Conservation (phyloP, 2,113 vertebrate genomes). For the Leucoraja erinaceus region DNA sequence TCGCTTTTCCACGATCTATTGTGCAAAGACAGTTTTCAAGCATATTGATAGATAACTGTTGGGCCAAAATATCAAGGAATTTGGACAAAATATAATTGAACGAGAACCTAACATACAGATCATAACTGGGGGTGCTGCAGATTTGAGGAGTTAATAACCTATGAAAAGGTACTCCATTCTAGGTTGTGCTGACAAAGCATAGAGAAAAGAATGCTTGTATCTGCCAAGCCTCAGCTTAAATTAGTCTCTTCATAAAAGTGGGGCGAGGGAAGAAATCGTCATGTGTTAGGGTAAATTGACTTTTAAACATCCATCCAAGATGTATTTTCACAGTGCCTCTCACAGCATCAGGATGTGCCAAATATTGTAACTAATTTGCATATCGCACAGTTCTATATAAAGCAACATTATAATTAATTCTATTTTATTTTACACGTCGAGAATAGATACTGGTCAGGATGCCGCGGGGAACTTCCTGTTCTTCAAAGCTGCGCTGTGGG, state of each 20-base stretch:
- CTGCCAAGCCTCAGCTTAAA: neutral
- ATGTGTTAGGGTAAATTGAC: neutral
- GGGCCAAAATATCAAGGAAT: neutral
- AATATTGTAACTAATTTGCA: no score
- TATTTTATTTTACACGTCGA: no score
- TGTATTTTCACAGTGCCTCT: no score
- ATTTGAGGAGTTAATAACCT: neutral
- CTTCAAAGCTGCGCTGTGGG: no score
- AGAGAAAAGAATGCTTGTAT: neutral
- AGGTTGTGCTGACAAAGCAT: neutral
- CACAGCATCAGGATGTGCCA: no score
- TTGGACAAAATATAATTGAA: neutral
- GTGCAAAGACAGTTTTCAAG: neutral
- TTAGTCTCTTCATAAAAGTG: neutral
- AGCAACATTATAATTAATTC: no score
- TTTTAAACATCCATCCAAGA: neutral
- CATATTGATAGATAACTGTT: neutral
- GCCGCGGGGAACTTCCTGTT: no score
- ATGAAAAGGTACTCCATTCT: neutral
- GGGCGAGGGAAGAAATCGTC: neutral
- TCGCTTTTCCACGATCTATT: no score
- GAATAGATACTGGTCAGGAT: no score
- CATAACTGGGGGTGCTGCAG: neutral
- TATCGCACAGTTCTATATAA: no score
- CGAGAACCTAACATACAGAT: neutral